Percentiles rank a stretch among this genome's conserved stretches.
Evolutionary conservation across 1,140 invertebrate genomes (phyloP).

Genomic region (Drosophila lowei): DNA sequence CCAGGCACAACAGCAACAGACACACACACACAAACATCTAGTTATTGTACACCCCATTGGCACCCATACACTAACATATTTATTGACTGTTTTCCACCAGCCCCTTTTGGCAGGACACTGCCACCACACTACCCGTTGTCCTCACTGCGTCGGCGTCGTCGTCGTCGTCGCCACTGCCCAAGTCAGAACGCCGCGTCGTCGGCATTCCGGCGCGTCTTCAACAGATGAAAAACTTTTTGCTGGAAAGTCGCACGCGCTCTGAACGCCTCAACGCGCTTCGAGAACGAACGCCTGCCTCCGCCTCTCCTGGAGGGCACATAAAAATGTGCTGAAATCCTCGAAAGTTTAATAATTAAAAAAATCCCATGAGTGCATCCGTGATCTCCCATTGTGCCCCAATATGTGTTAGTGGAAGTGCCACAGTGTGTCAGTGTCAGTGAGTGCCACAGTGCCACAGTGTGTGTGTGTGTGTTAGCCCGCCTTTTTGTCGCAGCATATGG

Average conservation of each 20-base stretch:
- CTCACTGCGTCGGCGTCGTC: slow-evolving; percentile 46
- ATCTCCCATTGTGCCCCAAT: background rate
- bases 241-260: slow-evolving; percentile 58
- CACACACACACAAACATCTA: slow-evolving; percentile 14
- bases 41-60: background rate
- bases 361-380: too few species aligned
- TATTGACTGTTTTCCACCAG: slow-evolving; percentile 29
- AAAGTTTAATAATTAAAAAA: slow-evolving; percentile 48
- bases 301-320: slow-evolving; percentile 17
- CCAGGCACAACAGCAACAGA: slow-evolving; percentile 78
- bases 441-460: slow-evolving; percentile 11
- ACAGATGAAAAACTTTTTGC: slow-evolving; percentile 76
- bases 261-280: slow-evolving; percentile 22
- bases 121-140: slow-evolving; percentile 55
- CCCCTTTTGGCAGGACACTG: slow-evolving; percentile 4
- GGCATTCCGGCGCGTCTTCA: slow-evolving; percentile 55
- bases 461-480: slow-evolving; percentile 56
- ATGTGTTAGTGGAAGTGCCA: background rate
- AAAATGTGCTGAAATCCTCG: slow-evolving; percentile 41
- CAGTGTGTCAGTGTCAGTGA: too few species aligned
- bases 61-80: slow-evolving; percentile 19
- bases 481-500: slow-evolving; percentile 68
- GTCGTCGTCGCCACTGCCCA: slow-evolving; percentile 28
- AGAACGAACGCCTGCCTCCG: background rate
- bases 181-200: slow-evolving; percentile 17